Conservation (phyloP, 2,888 invertebrate genomes). For the Tachystola acroxantha region DNA sequence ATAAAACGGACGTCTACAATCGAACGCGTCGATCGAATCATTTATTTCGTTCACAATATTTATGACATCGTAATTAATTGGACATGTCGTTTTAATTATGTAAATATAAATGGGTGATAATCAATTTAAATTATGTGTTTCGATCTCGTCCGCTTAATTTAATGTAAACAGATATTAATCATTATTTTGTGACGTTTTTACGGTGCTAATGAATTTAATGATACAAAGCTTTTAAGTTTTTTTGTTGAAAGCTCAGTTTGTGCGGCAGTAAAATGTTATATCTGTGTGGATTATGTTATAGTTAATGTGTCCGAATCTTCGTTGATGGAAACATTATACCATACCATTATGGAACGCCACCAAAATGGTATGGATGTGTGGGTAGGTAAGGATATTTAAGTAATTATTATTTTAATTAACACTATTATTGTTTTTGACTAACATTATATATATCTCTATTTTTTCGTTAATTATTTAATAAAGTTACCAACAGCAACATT, state of each 20-base stretch:
- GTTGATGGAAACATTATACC: slow-evolving; percentile 46
- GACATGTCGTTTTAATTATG: slow-evolving; percentile 73
- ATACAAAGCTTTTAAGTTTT: slow-evolving; percentile 45
- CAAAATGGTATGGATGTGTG: slow-evolving; percentile 79
- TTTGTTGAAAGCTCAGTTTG: slow-evolving; percentile 35
- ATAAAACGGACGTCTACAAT: slow-evolving; percentile 57
- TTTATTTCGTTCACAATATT: slow-evolving; percentile 62
- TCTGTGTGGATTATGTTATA: slow-evolving; percentile 33
- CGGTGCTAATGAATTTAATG: slow-evolving; percentile 41
- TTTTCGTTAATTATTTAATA: too few relatives aligned
- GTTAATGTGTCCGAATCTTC: slow-evolving; percentile 31
- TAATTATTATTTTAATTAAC: slow-evolving; percentile 13
- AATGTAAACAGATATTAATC: slow-evolving; percentile 72
- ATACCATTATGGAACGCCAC: slow-evolving; percentile 78
- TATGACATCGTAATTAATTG: slow-evolving; percentile 70
- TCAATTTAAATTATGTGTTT: slow-evolving; percentile 69
- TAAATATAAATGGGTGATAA: slow-evolving; percentile 71
- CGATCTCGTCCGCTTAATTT: slow-evolving; percentile 62
- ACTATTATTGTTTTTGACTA: too few relatives aligned
- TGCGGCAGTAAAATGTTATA: slow-evolving; percentile 39
- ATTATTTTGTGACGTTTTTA: slow-evolving; percentile 59
- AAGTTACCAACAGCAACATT: too few relatives aligned
- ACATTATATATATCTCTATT: too few relatives aligned
- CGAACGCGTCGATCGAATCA: slow-evolving; percentile 59
- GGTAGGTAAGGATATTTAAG: slow-evolving; percentile 73